Percentiles rank a stretch among this genome's conserved stretches.
phyloP scores from a whole-genome alignment of 1,140 invertebrate genomes.

The Pogonomyrmex barbatus region DNA sequence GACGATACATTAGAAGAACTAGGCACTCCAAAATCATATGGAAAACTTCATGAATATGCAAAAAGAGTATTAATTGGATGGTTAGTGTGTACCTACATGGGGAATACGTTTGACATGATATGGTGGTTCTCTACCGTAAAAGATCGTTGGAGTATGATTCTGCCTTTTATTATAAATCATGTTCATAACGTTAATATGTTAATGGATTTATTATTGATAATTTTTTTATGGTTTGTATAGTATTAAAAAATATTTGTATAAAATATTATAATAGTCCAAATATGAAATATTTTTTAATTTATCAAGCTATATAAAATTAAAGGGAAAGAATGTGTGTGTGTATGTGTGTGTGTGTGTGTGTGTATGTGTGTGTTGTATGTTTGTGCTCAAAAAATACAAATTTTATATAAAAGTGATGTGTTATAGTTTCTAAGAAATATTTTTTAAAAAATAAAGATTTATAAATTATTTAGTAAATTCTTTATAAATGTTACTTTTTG shows the following conservation, averaged over 20 bases:
- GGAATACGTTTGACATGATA: not conserved
- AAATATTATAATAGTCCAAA: not conserved
- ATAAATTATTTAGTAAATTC: not conserved
- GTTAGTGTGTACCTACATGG: not conserved
- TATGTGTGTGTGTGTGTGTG: too few relatives aligned
- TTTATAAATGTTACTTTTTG: not conserved
- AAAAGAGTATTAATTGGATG: conserved; percentile 16
- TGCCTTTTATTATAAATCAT: not conserved
- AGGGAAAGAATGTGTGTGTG: too few relatives aligned
- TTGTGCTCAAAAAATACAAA: not conserved
- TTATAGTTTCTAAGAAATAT: not conserved
- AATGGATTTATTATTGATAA: not conserved
- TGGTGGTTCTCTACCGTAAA: not conserved
- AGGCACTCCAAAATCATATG: conserved; percentile 3
- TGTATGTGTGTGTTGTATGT: too few relatives aligned
- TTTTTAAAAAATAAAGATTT: not conserved
- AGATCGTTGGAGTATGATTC: not conserved
- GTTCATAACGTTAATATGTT: not conserved
- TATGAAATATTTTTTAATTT: too few relatives aligned
- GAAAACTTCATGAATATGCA: not conserved
- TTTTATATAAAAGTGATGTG: not conserved
- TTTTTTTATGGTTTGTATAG: conserved; percentile 2
- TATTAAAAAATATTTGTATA: not conserved
- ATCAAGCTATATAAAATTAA: too few relatives aligned
- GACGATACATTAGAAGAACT: conserved; percentile 29